phyloP scores from a whole-genome alignment of 2,797 vertebrate genomes.

The Eulemur mongoz region DNA sequence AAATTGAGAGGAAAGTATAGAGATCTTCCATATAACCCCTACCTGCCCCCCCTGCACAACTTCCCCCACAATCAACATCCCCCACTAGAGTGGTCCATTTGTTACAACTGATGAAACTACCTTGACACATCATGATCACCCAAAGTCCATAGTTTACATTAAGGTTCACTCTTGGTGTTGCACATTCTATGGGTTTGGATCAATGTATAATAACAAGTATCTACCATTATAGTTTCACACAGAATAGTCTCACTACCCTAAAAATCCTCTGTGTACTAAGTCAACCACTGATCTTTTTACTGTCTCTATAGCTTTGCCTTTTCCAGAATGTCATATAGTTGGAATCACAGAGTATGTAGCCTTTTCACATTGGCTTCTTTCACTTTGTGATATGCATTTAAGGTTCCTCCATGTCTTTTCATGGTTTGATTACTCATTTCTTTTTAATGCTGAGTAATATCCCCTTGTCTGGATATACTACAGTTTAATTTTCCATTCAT shows the following conservation, averaged over 20 bases:
- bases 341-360: background rate
- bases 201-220: background rate
- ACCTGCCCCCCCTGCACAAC: rapidly evolving
- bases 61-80: background rate
- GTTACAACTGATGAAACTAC: background rate
- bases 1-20: background rate
- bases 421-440: background rate
- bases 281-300: background rate
- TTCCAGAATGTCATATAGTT: background rate
- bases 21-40: background rate
- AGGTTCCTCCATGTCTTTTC: background rate
- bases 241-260: background rate
- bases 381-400: background rate
- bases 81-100: background rate
- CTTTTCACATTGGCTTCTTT: background rate
- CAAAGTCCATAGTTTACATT: background rate
- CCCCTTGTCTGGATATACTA: too few relatives aligned
- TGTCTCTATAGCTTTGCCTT: background rate
- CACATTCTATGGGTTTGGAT: background rate
- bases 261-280: background rate
- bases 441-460: background rate
- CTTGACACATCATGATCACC: background rate
- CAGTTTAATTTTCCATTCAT: background rate
- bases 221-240: background rate
- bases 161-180: background rate